Evolutionary conservation across 2,888 invertebrate species (phyloP).

Genomic region (Parochlus steinenii): DNA sequence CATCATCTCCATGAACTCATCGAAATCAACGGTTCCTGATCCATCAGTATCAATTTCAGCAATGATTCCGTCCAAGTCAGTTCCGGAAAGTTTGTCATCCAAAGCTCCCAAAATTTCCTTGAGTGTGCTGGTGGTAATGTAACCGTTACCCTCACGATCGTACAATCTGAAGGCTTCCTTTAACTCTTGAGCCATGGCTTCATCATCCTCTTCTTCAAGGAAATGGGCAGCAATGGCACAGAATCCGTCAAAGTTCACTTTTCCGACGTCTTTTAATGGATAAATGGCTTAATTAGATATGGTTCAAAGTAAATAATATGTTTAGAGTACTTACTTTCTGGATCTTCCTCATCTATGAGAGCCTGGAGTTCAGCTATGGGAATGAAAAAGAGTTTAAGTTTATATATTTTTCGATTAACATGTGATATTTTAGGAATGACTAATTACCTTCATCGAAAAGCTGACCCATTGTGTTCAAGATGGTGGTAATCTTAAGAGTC

Average conservation of each 20-base stretch:
- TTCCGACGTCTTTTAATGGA: conserved; percentile 48
- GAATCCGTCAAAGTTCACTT: conserved; percentile 90
- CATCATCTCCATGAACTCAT: conserved; percentile 96
- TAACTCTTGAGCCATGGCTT: conserved; percentile 90
- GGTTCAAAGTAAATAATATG: not conserved
- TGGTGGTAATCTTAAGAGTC: conserved; percentile 77
- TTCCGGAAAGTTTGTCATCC: conserved; percentile 83
- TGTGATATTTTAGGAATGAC: too few species aligned
- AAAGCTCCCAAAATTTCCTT: conserved; percentile 86
- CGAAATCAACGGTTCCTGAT: conserved; percentile 96
- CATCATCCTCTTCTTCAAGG: conserved; percentile 89
- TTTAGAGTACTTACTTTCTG: conserved; percentile 41
- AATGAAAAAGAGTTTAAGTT: too few species aligned
- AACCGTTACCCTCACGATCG: conserved; percentile 91
- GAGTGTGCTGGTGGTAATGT: conserved; percentile 77
- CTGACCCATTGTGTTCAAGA: conserved; percentile 88
- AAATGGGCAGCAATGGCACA: conserved; percentile 85
- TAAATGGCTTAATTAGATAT: conserved; percentile 13
- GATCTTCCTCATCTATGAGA: conserved; percentile 81
- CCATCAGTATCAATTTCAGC: conserved; percentile 96
- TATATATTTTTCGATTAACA: too few species aligned
- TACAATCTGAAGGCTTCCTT: conserved; percentile 94
- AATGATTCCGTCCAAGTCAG: conserved; percentile 92
- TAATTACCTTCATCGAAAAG: conserved; percentile 80
- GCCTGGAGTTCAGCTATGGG: conserved; percentile 82